Conservation (phyloP, 2,797 vertebrate species). For the Tympanoctomys barrerae region DNA sequence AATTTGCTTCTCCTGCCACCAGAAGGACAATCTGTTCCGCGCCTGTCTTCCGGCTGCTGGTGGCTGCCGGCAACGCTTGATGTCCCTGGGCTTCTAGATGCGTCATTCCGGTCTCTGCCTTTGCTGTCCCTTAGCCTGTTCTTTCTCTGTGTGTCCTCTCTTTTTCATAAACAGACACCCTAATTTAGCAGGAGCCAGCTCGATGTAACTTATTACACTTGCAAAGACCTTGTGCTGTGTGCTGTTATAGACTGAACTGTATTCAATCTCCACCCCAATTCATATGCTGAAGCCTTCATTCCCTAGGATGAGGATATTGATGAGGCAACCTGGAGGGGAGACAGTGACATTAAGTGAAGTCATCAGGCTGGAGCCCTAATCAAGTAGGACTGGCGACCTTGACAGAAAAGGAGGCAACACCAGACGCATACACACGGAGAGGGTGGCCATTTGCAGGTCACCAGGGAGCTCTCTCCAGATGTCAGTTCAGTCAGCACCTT, state of each 20-base stretch:
- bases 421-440: not conserved
- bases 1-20: not conserved
- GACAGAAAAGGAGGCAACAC: not conserved
- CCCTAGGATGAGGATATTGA: not conserved
- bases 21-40: not conserved
- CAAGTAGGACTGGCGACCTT: not conserved
- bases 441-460: too few relatives aligned
- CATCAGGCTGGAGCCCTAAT: not conserved
- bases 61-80: not conserved
- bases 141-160: not conserved
- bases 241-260: too few relatives aligned
- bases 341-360: not conserved
- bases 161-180: not conserved
- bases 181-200: not conserved
- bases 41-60: not conserved
- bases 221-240: not conserved
- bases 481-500: not conserved
- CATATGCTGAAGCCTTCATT: not conserved
- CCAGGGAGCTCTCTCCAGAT: not conserved
- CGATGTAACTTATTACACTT: not conserved
- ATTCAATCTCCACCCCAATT: not conserved
- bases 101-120: not conserved
- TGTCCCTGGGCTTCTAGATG: accelerated
- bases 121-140: accelerated
- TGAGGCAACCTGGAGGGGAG: not conserved